These are phyloP conservation scores for Parauchenoglanis ngamensis DNA, from an alignment of 2,797 vertebrate genomes.

Conservation along the genomic window DNA sequence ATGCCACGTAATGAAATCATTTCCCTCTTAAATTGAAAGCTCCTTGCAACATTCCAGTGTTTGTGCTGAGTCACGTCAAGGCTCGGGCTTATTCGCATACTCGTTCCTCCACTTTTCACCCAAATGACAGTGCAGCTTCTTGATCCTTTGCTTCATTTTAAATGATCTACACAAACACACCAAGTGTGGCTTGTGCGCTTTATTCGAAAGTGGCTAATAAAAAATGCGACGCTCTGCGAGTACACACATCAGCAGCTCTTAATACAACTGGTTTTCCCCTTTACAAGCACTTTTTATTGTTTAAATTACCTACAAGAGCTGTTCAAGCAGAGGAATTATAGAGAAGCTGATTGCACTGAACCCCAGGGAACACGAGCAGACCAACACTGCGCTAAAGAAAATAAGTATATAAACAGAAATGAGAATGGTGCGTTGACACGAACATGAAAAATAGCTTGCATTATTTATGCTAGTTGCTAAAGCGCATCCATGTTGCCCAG, in stretches of 20 bases:
- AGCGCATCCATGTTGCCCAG: slow-evolving; percentile 52
- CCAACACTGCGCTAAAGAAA: neutral
- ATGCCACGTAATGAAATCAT: neutral
- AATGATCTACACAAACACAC: neutral
- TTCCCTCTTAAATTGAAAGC: neutral
- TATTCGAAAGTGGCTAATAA: neutral
- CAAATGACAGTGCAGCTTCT: neutral
- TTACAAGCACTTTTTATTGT: neutral
- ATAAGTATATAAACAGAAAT: slow-evolving; percentile 1
- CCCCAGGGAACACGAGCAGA: neutral
- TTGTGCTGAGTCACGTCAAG: neutral
- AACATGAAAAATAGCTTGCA: neutral
- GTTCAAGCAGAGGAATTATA: neutral
- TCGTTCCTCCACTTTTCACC: neutral
- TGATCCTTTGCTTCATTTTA: neutral
- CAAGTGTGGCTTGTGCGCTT: neutral
- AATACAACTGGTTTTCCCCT: neutral
- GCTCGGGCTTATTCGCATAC: neutral
- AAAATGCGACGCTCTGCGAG: neutral
- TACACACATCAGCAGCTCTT: neutral
- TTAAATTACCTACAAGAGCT: slow-evolving; percentile 11
- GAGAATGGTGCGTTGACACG: neutral
- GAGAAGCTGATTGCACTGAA: neutral
- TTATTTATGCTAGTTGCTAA: slow-evolving; percentile 54
- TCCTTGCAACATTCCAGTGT: neutral